These are phyloP conservation scores for Gila orcuttii DNA, from an alignment of 2,113 vertebrate species.

Conservation along the genomic window DNA sequence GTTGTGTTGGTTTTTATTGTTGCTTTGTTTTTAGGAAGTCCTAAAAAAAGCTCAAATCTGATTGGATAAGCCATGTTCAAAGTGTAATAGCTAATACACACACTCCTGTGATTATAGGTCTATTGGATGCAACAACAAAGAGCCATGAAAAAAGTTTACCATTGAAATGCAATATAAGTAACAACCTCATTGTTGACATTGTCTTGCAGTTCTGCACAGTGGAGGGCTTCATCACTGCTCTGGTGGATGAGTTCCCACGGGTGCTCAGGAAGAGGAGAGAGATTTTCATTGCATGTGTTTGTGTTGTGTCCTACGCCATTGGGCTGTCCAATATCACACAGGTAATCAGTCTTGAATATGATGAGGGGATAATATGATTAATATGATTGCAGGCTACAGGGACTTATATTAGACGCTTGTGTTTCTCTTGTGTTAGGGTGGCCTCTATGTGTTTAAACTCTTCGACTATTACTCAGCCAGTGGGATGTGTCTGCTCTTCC, in stretches of 20 bases:
- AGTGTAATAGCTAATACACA: background rate
- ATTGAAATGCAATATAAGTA: background rate
- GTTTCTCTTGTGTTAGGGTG: slow-evolving; percentile 78
- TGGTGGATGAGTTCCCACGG: slow-evolving; percentile 94
- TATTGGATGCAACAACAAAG: background rate
- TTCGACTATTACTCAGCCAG: slow-evolving; percentile 99
- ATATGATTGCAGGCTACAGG: background rate
- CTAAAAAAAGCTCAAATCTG: background rate
- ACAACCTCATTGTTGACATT: background rate
- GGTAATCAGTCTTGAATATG: slow-evolving; percentile 70
- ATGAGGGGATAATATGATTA: background rate
- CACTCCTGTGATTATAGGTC: background rate
- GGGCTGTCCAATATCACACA: slow-evolving; percentile 98
- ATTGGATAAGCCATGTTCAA: background rate
- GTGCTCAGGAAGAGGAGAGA: slow-evolving; percentile 87
- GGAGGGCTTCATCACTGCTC: slow-evolving; percentile 96
- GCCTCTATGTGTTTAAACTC: slow-evolving; percentile 97
- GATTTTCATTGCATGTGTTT: slow-evolving; percentile 93
- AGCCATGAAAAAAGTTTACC: too few relatives aligned
- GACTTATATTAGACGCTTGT: background rate
- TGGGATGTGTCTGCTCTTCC: slow-evolving; percentile 96
- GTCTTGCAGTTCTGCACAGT: slow-evolving; percentile 91
- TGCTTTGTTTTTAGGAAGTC: background rate
- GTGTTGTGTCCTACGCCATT: slow-evolving; percentile 92
- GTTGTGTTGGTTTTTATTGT: background rate